Conservation (phyloP, 2,888 invertebrate genomes). For the Pseudococcus viburni region DNA sequence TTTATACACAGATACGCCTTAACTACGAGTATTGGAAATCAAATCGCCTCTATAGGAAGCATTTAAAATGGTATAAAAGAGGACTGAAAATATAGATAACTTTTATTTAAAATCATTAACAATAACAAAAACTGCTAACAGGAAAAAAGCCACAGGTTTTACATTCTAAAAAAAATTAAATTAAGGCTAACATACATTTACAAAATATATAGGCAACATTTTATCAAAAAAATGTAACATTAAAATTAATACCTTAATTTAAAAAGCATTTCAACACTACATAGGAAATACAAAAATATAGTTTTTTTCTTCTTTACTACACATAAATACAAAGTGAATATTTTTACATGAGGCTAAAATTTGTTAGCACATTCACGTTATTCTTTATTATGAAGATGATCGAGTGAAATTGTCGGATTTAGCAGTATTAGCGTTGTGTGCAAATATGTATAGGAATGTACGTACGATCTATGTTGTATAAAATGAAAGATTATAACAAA, state of each 20-base stretch:
- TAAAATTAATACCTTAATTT: neutral
- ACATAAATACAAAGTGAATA: neutral
- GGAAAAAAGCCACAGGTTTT: constrained; percentile 58
- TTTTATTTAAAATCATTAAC: constrained; percentile 63
- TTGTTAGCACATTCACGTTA: constrained; percentile 27
- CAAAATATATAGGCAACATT: constrained; percentile 54
- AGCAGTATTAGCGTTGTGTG: constrained; percentile 21
- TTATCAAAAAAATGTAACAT: constrained; percentile 12
- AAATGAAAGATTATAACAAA: constrained; percentile 21
- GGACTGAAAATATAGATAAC: constrained; percentile 30
- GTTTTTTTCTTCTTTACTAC: neutral
- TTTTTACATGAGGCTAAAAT: neutral
- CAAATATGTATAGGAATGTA: constrained; percentile 50
- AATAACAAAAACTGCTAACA: constrained; percentile 65
- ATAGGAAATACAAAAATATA: constrained; percentile 22
- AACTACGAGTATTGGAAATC: constrained; percentile 15
- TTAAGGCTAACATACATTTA: constrained; percentile 43
- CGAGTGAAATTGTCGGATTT: constrained; percentile 12
- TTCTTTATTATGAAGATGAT: neutral
- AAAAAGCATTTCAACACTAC: constrained; percentile 29
- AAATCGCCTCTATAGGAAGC: neutral
- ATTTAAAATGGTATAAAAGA: constrained; percentile 26
- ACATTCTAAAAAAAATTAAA: constrained; percentile 49
- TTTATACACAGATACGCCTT: constrained; percentile 11
- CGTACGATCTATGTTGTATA: constrained; percentile 47